Base-by-base conservation (phyloP, 2,113 vertebrate species). In the Pycnonotus jocosus region DNA sequence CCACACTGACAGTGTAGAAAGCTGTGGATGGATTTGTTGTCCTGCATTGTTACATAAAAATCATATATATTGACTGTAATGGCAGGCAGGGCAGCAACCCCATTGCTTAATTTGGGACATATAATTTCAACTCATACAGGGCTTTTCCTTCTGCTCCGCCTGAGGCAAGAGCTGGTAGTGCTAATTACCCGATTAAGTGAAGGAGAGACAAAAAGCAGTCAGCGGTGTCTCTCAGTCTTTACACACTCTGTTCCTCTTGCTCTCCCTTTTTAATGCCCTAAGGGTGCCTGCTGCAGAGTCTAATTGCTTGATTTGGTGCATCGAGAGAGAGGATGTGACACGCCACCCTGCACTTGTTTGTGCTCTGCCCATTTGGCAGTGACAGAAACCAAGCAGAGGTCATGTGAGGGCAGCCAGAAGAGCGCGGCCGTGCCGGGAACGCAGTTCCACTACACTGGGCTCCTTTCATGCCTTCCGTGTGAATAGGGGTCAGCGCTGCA, bases 321-420 rank as follows among this genome's bases (percentile, higher is more conserved):
- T 51, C 0, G 22, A 60, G 81, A 47, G 86, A 72, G 51, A 44
- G 76, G 64, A 48, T 88, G 71, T 92, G 94, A 77, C 33, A 4
- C 0, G 20, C 81, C 92, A 94, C 92, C 90, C 92, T 64, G 79
- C 85, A 18, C 42, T 95, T 65, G 33, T 38, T 91, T 61, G 66
- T 82, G 80, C 70, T 68, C 60, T 86, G 73, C 61, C 74, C 11
- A 0, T 50, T 85, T 88, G 91, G 81, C 81, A 92, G 81, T 31
- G 92, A 60, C 64, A 81, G 66, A 92, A 88, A 51, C 57, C 79
- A 31, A 62, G 79, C 64, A 18, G 82, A 90, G 94, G 92, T 96
- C 94, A 30, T 68, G 44, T 8, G 40, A 93, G 92, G 61, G 79
- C 94, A 83, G 68, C 79, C 71, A 68, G 92, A 57, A 14, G 3